phyloP scores from a whole-genome alignment of 2,113 vertebrate genomes.

The Cryptomyrus ogoouensis region DNA sequence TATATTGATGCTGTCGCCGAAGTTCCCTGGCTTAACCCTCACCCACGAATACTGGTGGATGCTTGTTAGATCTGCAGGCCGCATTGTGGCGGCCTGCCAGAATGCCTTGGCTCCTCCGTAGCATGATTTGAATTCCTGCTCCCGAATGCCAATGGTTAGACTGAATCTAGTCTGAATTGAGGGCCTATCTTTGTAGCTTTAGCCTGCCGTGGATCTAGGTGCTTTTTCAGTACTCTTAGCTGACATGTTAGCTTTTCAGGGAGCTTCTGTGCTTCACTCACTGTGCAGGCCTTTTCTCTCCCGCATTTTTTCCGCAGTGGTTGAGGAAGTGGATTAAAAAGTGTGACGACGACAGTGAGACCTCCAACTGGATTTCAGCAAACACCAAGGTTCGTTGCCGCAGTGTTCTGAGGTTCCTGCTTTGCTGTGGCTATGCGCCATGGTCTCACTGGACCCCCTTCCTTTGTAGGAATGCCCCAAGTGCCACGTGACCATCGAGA shows the following conservation, averaged over 20 bases:
- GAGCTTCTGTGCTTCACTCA: not conserved
- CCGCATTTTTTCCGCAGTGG: conserved; percentile 68
- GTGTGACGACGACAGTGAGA: conserved; percentile 99
- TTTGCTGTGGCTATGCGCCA: not conserved
- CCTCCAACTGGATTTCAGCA: conserved; percentile 98
- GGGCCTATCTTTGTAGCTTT: not conserved
- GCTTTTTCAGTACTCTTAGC: not conserved
- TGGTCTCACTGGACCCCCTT: not conserved
- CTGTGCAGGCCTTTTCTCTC: not conserved
- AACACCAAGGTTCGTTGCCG: conserved; percentile 85
- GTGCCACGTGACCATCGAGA: conserved; percentile 99
- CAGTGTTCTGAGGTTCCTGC: no score
- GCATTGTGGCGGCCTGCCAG: not conserved
- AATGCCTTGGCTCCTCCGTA: not conserved
- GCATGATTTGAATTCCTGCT: not conserved
- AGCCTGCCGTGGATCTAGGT: not conserved
- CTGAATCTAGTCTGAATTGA: not conserved
- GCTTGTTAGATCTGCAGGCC: not conserved
- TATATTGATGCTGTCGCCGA: not conserved
- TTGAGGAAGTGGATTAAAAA: conserved; percentile 99
- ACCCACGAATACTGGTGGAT: not conserved
- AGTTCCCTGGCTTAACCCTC: not conserved
- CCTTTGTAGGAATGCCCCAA: conserved; percentile 90
- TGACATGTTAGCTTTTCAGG: not conserved
- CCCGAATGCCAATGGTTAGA: not conserved